Conservation (phyloP, 1,140 invertebrate genomes). For the Cecropterus lyciades region DNA sequence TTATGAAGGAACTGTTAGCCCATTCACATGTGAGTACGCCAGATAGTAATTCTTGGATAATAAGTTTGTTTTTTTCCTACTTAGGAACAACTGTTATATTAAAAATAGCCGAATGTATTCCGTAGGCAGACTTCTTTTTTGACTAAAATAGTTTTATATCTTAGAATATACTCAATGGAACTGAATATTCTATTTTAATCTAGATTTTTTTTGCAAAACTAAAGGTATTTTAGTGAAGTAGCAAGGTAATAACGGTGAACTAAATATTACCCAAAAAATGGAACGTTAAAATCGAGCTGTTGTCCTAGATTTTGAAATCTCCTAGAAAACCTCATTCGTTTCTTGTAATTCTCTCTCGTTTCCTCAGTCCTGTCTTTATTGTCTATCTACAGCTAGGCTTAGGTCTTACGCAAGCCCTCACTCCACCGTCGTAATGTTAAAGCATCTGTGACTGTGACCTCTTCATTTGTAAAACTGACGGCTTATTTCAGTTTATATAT, state of each 20-base stretch:
- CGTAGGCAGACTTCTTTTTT: too few relatives aligned
- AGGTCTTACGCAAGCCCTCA: conserved; percentile 8
- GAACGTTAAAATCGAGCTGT: not conserved
- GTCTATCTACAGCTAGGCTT: conserved; percentile 4
- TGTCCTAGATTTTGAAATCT: conserved; percentile 15
- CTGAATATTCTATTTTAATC: not conserved
- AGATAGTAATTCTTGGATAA: conserved; percentile 35
- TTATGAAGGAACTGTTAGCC: conserved; percentile 99
- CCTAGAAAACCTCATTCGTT: conserved; percentile 7
- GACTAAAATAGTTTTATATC: too few relatives aligned
- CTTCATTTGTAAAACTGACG: not conserved
- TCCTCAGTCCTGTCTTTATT: conserved; percentile 16
- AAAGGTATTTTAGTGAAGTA: too few relatives aligned
- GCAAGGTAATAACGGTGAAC: too few relatives aligned
- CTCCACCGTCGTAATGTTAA: not conserved
- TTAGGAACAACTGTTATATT: conserved; percentile 22
- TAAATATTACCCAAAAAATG: not conserved
- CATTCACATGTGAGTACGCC: conserved; percentile 96
- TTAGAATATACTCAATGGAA: too few relatives aligned
- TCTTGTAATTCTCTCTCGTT: conserved; percentile 9
- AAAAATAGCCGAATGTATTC: not conserved
- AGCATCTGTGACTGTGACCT: not conserved
- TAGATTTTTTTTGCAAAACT: not conserved
- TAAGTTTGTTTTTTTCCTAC: conserved; percentile 25
- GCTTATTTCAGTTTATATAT: not conserved